Percentiles rank a stretch among this genome's conserved stretches.
Evolutionary conservation across 2,797 vertebrate genomes (phyloP).

Genomic region (Urosaurus nigricauda): DNA sequence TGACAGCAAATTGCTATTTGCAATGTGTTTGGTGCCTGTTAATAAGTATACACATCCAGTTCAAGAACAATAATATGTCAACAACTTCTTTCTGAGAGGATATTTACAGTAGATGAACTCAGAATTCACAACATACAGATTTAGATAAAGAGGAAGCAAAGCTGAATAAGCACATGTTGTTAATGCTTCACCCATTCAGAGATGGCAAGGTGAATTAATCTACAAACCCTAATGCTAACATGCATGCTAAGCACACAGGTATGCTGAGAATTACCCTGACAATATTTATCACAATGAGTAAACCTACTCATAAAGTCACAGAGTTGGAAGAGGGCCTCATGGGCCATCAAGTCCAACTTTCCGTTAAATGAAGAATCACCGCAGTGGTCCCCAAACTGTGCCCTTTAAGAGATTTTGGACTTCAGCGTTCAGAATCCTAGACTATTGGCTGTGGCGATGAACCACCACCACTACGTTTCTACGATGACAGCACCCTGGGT

Average conservation of each 20-base stretch:
- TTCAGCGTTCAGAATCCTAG: no score
- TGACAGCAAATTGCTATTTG: no score
- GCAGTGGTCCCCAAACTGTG: no score
- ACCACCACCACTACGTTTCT: no score
- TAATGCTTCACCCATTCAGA: neutral
- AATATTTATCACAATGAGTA: constrained; percentile 37
- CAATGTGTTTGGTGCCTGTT: no score
- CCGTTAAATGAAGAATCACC: no score
- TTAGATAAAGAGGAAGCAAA: neutral
- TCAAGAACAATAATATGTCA: neutral
- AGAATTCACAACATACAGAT: accelerated
- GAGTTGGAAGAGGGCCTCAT: neutral
- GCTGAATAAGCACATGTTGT: neutral
- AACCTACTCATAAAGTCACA: constrained; percentile 40
- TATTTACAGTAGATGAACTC: constrained; percentile 45
- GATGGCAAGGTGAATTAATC: neutral
- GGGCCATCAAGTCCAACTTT: no score
- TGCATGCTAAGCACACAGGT: neutral
- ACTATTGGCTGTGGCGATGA: no score
- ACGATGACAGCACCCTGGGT: no score
- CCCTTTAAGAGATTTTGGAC: no score
- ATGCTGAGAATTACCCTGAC: neutral
- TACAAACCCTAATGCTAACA: neutral
- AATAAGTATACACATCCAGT: no score
- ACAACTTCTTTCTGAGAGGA: constrained; percentile 56